phyloP scores from a whole-genome alignment of 2,888 invertebrate species.

The Limnephilus rhombicus region DNA sequence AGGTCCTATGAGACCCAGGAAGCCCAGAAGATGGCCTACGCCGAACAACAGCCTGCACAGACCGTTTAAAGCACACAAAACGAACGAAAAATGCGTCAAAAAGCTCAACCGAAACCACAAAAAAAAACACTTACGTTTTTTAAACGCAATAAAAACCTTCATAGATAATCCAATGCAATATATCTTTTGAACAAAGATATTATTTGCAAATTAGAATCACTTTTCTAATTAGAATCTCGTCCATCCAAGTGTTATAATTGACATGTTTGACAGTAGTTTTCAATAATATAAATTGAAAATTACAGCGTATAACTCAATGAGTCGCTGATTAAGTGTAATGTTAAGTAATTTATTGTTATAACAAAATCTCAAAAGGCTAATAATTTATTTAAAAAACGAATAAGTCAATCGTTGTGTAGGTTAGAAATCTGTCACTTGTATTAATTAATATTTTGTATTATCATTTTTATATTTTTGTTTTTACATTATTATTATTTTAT shows the following conservation, averaged over 20 bases:
- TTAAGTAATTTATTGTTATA: constrained; percentile 38
- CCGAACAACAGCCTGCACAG: constrained; percentile 76
- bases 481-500: constrained; percentile 49
- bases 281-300: background rate
- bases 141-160: background rate
- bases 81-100: constrained; percentile 12
- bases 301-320: background rate
- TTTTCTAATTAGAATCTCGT: background rate
- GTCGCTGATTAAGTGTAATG: background rate
- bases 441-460: background rate
- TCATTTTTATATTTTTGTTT: constrained; percentile 40
- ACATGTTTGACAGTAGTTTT: background rate
- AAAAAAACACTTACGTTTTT: background rate
- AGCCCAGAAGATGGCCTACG: constrained; percentile 85
- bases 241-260: background rate
- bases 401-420: constrained; percentile 32
- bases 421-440: constrained; percentile 38
- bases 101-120: background rate
- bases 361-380: constrained; percentile 40
- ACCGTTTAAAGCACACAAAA: background rate
- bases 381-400: constrained; percentile 44
- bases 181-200: background rate
- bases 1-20: constrained; percentile 71
- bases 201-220: background rate
- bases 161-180: background rate